These are phyloP conservation scores for Chaunax sp. DNA, from an alignment of 2,797 vertebrate genomes.

Conservation along the genomic window DNA sequence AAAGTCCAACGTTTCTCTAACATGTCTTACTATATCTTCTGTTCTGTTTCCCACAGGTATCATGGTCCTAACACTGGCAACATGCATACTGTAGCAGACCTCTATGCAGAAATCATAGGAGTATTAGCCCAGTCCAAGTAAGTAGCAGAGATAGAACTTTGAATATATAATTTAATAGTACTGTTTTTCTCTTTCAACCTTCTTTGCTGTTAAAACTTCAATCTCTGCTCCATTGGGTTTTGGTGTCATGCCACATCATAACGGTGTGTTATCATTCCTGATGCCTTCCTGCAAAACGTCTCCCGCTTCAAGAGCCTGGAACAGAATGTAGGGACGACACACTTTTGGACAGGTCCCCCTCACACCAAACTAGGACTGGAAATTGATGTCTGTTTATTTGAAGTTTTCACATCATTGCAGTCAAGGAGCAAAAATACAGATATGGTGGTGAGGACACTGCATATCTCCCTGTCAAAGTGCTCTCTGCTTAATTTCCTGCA, in stretches of 20 bases:
- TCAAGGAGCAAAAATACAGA: slow-evolving; percentile 68
- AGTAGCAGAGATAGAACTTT: slow-evolving; percentile 57
- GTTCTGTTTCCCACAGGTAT: slow-evolving; percentile 83
- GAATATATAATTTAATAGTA: neutral
- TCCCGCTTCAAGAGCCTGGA: slow-evolving; percentile 49
- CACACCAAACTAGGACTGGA: slow-evolving; percentile 81
- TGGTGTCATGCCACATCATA: slow-evolving; percentile 38
- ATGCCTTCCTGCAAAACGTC: slow-evolving; percentile 43
- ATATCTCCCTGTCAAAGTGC: slow-evolving; percentile 39
- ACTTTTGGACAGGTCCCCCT: slow-evolving; percentile 59
- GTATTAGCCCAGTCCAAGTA: slow-evolving; percentile 98
- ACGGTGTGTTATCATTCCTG: slow-evolving; percentile 27
- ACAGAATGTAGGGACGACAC: slow-evolving; percentile 35
- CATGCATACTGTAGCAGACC: slow-evolving; percentile 99
- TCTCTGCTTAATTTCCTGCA: slow-evolving; percentile 56
- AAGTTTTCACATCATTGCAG: slow-evolving; percentile 69
- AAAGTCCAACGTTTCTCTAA: neutral
- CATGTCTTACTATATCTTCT: neutral
- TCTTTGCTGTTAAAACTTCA: neutral
- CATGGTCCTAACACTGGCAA: slow-evolving; percentile 98
- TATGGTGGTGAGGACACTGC: slow-evolving; percentile 48
- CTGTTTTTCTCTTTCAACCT: neutral
- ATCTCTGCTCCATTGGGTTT: slow-evolving; percentile 26
- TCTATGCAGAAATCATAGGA: slow-evolving; percentile 97
- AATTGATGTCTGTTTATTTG: slow-evolving; percentile 78